Base-by-base conservation (phyloP, 2,113 vertebrate species). In the Clupea harengus region DNA sequence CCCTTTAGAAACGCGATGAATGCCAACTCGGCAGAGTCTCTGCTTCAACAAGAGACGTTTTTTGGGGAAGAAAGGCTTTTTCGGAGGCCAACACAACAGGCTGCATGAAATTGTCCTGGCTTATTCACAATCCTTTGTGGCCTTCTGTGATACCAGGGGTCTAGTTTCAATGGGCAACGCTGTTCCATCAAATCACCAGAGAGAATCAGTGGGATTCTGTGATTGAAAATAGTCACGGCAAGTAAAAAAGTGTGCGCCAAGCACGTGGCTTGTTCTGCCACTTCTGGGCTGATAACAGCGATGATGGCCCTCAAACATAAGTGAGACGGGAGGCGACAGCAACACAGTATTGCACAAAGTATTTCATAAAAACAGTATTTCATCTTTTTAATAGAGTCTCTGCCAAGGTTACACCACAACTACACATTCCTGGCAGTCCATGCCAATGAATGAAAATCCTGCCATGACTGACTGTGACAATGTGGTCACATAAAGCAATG, bases 81-180 rank as follows among this genome's bases (percentile, higher is more conserved):
- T 39, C 13, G 11, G 25, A 67, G 64, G 28, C 72, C 28, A 17
- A 78, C 72, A 78, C 72, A 78, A 78, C 72, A 78, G 72, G 72
- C 72, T 78, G 72, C 72, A 44, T 78, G 72, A 78, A 78, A 78
- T 78, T 78, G 72, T 39, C 72, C 72, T 32, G 72, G 72, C 72
- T 78, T 78, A 78, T 39, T 78, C 72, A 78, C 72, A 39, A 44
- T 39, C 72, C 28, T 78, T 78, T 39, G 72, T 39, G 72, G 72
- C 28, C 72, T 32, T 32, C 72, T 32, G 72, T 39, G 72, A 32
- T 78, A 39, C 25, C 72, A 39, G 28, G 28, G 72, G 25, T 78
- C 72, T 78, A 32, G 72, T 78, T 78, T 78, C 72, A 78, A 78
- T 78, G 72, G 72, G 10, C 25, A 17, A 32, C 72, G 11, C 72